Evolutionary conservation across 2,113 vertebrate species (phyloP).

Genomic region (Myrmophylax atrothorax): DNA sequence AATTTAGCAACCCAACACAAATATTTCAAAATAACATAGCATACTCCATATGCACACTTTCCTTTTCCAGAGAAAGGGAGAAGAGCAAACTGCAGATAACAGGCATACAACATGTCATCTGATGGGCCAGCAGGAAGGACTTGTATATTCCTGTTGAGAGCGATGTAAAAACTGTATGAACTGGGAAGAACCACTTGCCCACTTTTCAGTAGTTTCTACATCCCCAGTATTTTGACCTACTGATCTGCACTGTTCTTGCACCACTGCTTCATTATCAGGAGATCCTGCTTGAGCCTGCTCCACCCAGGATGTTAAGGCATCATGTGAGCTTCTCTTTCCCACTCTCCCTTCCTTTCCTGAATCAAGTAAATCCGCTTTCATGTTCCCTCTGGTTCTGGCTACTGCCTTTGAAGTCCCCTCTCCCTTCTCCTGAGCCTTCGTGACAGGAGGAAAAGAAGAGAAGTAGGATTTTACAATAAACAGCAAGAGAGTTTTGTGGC

Average conservation of each 20-base stretch:
- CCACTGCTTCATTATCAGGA: neutral
- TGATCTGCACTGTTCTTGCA: neutral
- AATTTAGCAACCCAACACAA: neutral
- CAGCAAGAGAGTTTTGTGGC: conserved; percentile 35
- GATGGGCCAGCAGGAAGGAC: neutral
- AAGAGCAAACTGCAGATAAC: neutral
- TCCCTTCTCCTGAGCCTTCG: neutral
- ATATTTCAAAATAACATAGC: neutral
- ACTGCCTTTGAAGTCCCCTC: conserved; percentile 14
- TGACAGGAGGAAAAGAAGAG: conserved; percentile 6
- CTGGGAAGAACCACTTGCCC: neutral
- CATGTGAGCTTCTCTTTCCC: neutral
- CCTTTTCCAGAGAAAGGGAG: neutral
- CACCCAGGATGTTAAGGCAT: neutral
- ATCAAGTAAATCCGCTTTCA: conserved; percentile 15
- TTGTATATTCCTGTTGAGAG: neutral
- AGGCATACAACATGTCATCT: neutral
- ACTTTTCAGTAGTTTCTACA: neutral
- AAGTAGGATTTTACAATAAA: conserved; percentile 28
- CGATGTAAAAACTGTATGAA: neutral
- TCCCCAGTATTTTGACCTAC: neutral
- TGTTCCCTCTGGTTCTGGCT: neutral
- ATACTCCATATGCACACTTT: neutral
- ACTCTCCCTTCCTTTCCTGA: neutral
- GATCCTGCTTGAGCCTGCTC: neutral